Conservation (phyloP, 2,888 invertebrate species). For the Pheosia tremula region DNA sequence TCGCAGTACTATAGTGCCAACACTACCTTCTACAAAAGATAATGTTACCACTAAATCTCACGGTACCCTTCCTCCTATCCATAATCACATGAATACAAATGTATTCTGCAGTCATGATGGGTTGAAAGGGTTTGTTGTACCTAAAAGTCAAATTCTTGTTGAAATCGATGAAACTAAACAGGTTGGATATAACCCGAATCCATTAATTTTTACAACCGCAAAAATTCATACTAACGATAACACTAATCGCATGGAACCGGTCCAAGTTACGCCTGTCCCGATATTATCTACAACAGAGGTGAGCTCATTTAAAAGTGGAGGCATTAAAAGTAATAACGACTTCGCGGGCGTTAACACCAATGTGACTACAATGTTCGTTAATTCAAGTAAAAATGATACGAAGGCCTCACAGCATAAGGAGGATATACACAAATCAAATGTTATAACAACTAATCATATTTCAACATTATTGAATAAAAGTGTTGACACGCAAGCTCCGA, state of each 20-base stretch:
- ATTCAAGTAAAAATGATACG: neutral
- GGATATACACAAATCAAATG: neutral
- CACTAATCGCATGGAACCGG: slow-evolving; percentile 67
- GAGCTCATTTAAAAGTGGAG: slow-evolving; percentile 49
- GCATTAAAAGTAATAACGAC: slow-evolving; percentile 26
- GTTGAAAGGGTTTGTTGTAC: slow-evolving; percentile 37
- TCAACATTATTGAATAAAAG: slow-evolving; percentile 11
- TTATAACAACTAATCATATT: slow-evolving; percentile 8
- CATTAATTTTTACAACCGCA: slow-evolving; percentile 78
- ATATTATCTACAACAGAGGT: slow-evolving; percentile 72
- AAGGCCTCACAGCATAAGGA: neutral
- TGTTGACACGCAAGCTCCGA: slow-evolving; percentile 10
- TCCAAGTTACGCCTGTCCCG: slow-evolving; percentile 69
- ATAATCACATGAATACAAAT: slow-evolving; percentile 72
- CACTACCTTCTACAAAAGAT: slow-evolving; percentile 46
- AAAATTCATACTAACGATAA: slow-evolving; percentile 74
- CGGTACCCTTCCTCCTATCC: slow-evolving; percentile 37
- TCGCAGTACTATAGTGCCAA: slow-evolving; percentile 34
- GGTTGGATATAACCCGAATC: slow-evolving; percentile 54
- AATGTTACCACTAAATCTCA: slow-evolving; percentile 37
- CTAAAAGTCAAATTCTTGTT: slow-evolving; percentile 65
- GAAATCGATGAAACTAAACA: slow-evolving; percentile 64
- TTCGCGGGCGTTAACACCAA: neutral
- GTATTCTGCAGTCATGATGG: slow-evolving; percentile 52
- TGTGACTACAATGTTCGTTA: slow-evolving; percentile 5